A percentile compares a stretch with the other conserved stretches of the same genome.
phyloP scores from a whole-genome alignment of 2,888 invertebrate genomes.

The Drosophila diplacantha region DNA sequence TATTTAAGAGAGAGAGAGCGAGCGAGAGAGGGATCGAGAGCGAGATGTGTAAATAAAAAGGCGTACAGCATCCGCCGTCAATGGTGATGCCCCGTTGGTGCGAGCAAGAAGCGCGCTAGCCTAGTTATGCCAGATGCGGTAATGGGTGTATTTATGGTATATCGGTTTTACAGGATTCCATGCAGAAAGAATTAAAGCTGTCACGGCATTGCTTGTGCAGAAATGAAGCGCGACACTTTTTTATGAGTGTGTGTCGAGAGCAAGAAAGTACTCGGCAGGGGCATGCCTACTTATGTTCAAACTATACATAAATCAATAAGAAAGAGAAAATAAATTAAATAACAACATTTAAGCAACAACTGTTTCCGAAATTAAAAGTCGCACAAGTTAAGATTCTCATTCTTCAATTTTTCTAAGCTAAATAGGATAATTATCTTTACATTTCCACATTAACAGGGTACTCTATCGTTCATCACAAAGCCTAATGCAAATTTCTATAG shows the following conservation, averaged over 20 bases:
- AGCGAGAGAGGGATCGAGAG: constrained; percentile 3
- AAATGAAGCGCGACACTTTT: background rate
- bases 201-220: too few relatives aligned
- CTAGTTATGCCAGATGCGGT: constrained; percentile 24
- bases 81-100: constrained; percentile 10
- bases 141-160: constrained; percentile 9
- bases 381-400: background rate
- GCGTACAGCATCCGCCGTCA: constrained; percentile 27
- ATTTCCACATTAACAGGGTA: constrained; percentile 1
- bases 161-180: background rate
- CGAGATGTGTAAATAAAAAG: constrained; percentile 25
- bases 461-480: background rate
- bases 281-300: background rate
- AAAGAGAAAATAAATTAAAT: background rate
- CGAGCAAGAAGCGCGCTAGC: constrained; percentile 16
- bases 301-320: background rate
- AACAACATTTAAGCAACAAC: background rate
- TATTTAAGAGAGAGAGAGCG: constrained; percentile 6
- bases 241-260: background rate
- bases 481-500: constrained; percentile 10
- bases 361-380: background rate
- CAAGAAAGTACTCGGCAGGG: background rate
- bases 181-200: background rate
- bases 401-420: background rate
- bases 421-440: background rate